These are phyloP conservation scores for Dendroctonus ponderosae DNA, from an alignment of 1,140 invertebrate species.

Conservation along the genomic window DNA sequence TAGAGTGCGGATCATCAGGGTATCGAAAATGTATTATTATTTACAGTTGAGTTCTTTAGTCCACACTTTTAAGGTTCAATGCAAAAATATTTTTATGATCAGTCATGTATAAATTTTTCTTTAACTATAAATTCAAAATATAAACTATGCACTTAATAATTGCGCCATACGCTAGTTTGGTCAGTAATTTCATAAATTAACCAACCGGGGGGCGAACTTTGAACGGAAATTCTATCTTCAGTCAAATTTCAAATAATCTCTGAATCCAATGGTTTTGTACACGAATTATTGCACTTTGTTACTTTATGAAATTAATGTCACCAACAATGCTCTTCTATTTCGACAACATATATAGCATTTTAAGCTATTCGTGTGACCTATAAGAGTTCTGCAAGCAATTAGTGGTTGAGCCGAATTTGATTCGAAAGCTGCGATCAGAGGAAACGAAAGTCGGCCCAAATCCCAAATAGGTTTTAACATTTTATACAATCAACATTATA, in stretches of 20 bases:
- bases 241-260: neutral
- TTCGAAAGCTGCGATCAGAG: too few relatives aligned
- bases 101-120: constrained; percentile 36
- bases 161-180: constrained; percentile 30
- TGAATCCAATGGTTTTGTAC: neutral
- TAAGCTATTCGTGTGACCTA: neutral
- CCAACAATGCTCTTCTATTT: constrained; percentile 13
- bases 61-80: constrained; percentile 27
- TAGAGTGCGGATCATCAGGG: constrained; percentile 37
- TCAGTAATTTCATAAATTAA: constrained; percentile 38
- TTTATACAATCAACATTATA: too few relatives aligned
- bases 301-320: constrained; percentile 25
- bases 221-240: neutral
- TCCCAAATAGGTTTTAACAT: too few relatives aligned
- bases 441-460: too few relatives aligned
- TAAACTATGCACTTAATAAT: constrained; percentile 19
- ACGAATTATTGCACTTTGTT: constrained; percentile 2
- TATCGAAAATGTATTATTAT: constrained; percentile 32
- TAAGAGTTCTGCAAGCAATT: neutral
- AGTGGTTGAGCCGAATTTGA: neutral
- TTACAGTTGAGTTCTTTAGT: constrained; percentile 24
- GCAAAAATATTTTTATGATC: constrained; percentile 43
- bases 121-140: constrained; percentile 37
- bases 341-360: constrained; percentile 8
- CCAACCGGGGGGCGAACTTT: constrained; percentile 4